phyloP scores from a whole-genome alignment of 2,113 vertebrate species.

The Plotosus lineatus region DNA sequence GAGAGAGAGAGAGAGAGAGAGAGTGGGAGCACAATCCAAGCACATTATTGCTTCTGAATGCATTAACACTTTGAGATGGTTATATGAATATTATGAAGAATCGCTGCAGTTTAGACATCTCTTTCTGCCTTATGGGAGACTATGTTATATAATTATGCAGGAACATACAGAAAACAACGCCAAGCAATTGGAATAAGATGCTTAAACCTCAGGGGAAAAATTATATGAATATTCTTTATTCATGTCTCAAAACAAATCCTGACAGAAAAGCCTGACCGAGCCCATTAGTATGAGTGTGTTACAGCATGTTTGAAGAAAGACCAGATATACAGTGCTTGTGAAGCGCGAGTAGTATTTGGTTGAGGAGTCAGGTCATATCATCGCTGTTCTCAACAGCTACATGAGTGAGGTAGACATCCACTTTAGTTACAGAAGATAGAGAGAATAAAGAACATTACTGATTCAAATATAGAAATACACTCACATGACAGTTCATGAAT shows the following conservation, averaged over 20 bases:
- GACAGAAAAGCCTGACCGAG: constrained; percentile 43
- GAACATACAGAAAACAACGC: constrained; percentile 48
- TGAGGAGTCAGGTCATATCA: constrained; percentile 68
- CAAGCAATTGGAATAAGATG: constrained; percentile 39
- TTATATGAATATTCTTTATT: constrained; percentile 70
- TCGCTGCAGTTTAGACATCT: constrained; percentile 59
- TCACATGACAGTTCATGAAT: constrained; percentile 23
- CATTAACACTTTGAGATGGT: constrained; percentile 35
- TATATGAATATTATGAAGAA: constrained; percentile 66
- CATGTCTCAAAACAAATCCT: constrained; percentile 61
- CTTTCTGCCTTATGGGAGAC: background rate
- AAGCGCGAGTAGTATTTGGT: constrained; percentile 65
- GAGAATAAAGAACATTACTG: constrained; percentile 50
- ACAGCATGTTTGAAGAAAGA: constrained; percentile 56
- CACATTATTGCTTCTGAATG: constrained; percentile 23
- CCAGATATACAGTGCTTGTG: constrained; percentile 48
- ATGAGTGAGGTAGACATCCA: constrained; percentile 78
- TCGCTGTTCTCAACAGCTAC: constrained; percentile 72
- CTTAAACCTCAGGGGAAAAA: constrained; percentile 1
- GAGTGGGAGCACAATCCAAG: background rate
- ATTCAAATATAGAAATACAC: constrained; percentile 49
- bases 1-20: background rate
- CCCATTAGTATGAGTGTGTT: constrained; percentile 30
- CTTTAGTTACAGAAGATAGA: constrained; percentile 64
- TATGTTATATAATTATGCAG: background rate